Conservation (phyloP, 2,797 vertebrate genomes). For the Microtus obscurus region DNA sequence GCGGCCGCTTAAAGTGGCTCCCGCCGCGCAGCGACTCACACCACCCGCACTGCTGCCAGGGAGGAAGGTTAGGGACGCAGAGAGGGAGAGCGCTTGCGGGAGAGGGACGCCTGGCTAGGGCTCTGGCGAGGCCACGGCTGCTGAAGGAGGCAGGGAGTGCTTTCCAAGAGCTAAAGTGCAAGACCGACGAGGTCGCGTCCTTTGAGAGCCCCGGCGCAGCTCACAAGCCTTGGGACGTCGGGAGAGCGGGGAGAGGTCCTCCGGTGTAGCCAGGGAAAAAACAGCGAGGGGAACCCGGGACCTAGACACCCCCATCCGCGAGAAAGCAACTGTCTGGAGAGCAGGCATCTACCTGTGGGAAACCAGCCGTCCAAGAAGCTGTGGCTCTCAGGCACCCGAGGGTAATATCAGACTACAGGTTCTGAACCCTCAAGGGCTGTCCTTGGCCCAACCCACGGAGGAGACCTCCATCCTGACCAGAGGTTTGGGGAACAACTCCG, state of each 20-base stretch:
- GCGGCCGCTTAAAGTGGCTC: conserved; percentile 79
- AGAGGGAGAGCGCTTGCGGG: conserved; percentile 12
- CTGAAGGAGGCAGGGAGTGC: not conserved
- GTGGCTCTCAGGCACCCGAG: conserved; percentile 21
- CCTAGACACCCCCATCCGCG: conserved; percentile 35
- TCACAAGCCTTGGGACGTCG: conserved; percentile 72
- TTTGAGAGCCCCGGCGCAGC: conserved; percentile 19
- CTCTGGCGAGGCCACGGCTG: not conserved
- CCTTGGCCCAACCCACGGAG: not conserved
- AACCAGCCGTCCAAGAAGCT: conserved; percentile 67
- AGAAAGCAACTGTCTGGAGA: conserved; percentile 64
- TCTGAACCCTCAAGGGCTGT: conserved; percentile 29
- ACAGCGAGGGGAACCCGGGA: conserved; percentile 50
- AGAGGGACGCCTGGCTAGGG: conserved; percentile 15
- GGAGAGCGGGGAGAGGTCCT: conserved; percentile 42
- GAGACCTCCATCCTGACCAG: conserved; percentile 8
- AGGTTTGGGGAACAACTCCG: conserved; percentile 17
- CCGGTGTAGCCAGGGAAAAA: not conserved
- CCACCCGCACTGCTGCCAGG: conserved; percentile 69
- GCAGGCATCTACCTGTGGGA: conserved; percentile 48
- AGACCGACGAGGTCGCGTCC: conserved; percentile 38
- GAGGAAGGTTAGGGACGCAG: conserved; percentile 77
- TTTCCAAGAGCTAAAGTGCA: conserved; percentile 32
- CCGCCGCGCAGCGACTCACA: conserved; percentile 68
- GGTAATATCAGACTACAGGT: not conserved